A percentile compares a stretch with the other conserved stretches of the same genome.
Conservation (phyloP, 2,797 vertebrate species). For the Eidolon dupreanum region DNA sequence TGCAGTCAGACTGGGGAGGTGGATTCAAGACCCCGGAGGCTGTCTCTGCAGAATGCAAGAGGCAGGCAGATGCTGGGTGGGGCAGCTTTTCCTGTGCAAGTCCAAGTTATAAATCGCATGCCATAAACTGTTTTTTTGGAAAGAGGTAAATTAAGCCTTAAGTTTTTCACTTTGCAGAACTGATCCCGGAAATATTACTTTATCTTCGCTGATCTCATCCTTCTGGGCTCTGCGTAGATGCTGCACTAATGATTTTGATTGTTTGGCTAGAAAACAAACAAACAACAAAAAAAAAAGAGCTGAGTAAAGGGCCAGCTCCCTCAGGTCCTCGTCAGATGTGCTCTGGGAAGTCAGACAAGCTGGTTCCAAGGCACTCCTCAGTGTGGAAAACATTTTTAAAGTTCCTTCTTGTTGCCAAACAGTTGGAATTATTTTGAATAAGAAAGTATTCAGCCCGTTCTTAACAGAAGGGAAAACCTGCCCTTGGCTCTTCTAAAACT, state of each 20-base stretch:
- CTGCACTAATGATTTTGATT: slow-evolving; percentile 48
- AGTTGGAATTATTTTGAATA: slow-evolving; percentile 82
- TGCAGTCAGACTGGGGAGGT: background rate
- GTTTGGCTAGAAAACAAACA: slow-evolving; percentile 67
- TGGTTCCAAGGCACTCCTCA: slow-evolving; percentile 78
- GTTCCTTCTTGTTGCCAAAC: slow-evolving; percentile 80
- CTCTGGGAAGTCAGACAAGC: slow-evolving; percentile 72
- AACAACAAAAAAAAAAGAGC: slow-evolving; percentile 15
- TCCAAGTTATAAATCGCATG: slow-evolving; percentile 31
- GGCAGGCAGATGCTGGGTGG: slow-evolving; percentile 12
- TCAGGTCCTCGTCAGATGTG: slow-evolving; percentile 70
- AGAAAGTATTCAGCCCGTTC: slow-evolving; percentile 68
- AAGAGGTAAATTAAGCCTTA: slow-evolving; percentile 58
- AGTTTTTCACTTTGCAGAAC: slow-evolving; percentile 44
- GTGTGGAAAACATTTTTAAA: slow-evolving; percentile 82
- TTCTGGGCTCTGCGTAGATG: slow-evolving; percentile 44
- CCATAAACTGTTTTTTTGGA: slow-evolving; percentile 37
- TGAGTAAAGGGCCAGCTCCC: slow-evolving; percentile 33
- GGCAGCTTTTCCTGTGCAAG: background rate
- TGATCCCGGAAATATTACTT: background rate
- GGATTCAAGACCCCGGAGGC: background rate
- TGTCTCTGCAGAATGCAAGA: background rate
- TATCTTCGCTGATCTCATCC: slow-evolving; percentile 36
- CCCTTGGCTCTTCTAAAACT: slow-evolving; percentile 45
- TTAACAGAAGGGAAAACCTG: slow-evolving; percentile 76